Conservation (phyloP, 2,113 vertebrate species). For the Embiotoca jacksoni region DNA sequence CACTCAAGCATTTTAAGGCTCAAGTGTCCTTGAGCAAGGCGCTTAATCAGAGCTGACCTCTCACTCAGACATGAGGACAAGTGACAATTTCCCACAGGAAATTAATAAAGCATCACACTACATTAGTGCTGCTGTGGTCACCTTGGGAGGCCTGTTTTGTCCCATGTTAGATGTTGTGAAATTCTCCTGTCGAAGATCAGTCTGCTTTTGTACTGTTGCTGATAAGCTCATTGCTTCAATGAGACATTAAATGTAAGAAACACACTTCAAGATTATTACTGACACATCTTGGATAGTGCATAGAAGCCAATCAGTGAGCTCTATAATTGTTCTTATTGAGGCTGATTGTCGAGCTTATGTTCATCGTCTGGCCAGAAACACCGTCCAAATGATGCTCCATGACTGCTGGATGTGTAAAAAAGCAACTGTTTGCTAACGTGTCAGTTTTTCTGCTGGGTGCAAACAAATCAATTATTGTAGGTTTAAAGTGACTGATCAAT, state of each 20-base stretch:
- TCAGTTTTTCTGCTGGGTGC: too few species aligned
- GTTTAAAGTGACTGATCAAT: too few species aligned
- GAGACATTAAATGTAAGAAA: not conserved
- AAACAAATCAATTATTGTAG: too few species aligned
- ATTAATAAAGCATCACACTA: constrained; percentile 21
- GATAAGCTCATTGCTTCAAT: not conserved
- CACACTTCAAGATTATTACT: not conserved
- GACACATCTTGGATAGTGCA: not conserved
- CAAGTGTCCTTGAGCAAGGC: constrained; percentile 13
- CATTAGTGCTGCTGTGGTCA: constrained; percentile 37
- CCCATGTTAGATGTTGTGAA: not conserved
- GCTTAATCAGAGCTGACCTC: constrained; percentile 38
- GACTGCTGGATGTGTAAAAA: too few species aligned
- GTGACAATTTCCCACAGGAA: constrained; percentile 20
- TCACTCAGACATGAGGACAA: constrained; percentile 11
- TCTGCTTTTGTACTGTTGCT: constrained; percentile 5
- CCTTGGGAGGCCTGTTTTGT: constrained; percentile 28
- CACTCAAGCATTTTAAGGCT: not conserved
- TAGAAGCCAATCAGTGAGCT: not conserved
- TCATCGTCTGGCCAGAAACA: too few species aligned
- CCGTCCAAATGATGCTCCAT: too few species aligned
- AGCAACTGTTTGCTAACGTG: too few species aligned
- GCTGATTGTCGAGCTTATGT: too few species aligned
- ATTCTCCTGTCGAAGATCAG: not conserved
- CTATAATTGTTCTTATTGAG: not conserved